Percentiles rank a stretch among this genome's conserved stretches.
Evolutionary conservation across 2,113 vertebrate species (phyloP).

Genomic region (Tricholaema leucomelas): DNA sequence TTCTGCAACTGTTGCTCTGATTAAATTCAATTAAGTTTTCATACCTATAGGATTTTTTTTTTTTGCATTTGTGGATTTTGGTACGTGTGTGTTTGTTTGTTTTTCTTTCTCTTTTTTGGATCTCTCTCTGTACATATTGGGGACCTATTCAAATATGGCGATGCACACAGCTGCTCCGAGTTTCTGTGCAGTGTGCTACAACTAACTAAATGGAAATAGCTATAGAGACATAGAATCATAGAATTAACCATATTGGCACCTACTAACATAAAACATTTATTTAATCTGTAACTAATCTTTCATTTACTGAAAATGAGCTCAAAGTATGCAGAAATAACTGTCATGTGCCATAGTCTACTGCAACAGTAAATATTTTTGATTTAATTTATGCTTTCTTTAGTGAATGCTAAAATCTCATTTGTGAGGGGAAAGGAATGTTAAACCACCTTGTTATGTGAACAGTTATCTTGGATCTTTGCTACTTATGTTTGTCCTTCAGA

Average conservation of each 20-base stretch:
- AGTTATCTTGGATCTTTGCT: not conserved
- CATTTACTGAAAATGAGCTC: not conserved
- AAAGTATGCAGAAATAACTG: not conserved
- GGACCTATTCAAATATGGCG: not conserved
- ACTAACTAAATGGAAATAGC: not conserved
- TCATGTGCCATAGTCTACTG: not conserved
- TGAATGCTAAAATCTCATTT: not conserved
- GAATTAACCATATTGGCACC: no score
- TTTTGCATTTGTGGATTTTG: no score
- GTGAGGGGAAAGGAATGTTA: not conserved
- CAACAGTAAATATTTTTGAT: not conserved
- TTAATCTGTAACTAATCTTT: not conserved
- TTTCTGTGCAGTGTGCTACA: rapidly evolving
- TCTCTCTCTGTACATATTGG: rapidly evolving
- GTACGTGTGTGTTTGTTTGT: no score
- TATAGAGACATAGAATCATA: not conserved
- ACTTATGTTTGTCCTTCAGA: not conserved
- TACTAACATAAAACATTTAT: not conserved
- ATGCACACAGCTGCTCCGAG: not conserved
- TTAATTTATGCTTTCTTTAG: not conserved
- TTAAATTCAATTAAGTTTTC: not conserved
- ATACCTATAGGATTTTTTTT: not conserved
- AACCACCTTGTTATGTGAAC: not conserved
- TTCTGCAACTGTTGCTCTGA: not conserved
- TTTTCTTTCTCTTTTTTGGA: not conserved